Evolutionary conservation across 2,888 invertebrate species (phyloP).

Genomic region (Leptinotarsa haldemani): DNA sequence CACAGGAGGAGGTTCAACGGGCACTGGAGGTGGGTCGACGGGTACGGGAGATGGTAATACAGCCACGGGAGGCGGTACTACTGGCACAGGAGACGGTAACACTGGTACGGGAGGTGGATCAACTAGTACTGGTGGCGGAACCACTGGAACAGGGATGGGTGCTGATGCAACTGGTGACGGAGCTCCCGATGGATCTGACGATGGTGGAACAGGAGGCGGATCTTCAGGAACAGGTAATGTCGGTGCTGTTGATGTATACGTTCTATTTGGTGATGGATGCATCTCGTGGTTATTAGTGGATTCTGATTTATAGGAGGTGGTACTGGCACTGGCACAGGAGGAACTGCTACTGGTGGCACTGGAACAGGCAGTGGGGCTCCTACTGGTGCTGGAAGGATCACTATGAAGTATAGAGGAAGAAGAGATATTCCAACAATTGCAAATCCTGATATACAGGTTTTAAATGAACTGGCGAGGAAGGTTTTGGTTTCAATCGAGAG

Average conservation of each 20-base stretch:
- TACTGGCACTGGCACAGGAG: conserved; percentile 36
- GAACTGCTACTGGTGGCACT: conserved; percentile 32
- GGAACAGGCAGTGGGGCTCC: conserved; percentile 34
- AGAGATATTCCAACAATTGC: conserved; percentile 51
- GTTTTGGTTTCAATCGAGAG: conserved; percentile 71
- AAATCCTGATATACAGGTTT: conserved; percentile 62
- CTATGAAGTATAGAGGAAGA: conserved; percentile 56
- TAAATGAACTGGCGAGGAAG: conserved; percentile 70
- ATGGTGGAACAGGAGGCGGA: conserved; percentile 42
- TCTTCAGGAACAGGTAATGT: conserved; percentile 34
- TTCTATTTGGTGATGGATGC: neutral
- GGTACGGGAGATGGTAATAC: conserved; percentile 41
- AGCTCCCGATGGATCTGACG: conserved; percentile 36
- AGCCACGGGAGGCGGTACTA: conserved; percentile 38
- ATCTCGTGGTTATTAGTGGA: neutral
- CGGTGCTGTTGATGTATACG: conserved; percentile 32
- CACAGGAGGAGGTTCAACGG: conserved; percentile 38
- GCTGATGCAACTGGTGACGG: conserved; percentile 33
- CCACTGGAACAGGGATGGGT: conserved; percentile 38
- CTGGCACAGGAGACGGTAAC: conserved; percentile 47
- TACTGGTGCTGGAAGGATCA: conserved; percentile 39
- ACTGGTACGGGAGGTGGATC: conserved; percentile 37
- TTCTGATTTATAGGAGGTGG: neutral
- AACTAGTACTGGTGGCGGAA: conserved; percentile 39
- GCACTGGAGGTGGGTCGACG: conserved; percentile 40